Base-by-base conservation (phyloP, 30 jellyfish, hydroid and myxozoan genomes). In the Cassiopea xamachana region DNA sequence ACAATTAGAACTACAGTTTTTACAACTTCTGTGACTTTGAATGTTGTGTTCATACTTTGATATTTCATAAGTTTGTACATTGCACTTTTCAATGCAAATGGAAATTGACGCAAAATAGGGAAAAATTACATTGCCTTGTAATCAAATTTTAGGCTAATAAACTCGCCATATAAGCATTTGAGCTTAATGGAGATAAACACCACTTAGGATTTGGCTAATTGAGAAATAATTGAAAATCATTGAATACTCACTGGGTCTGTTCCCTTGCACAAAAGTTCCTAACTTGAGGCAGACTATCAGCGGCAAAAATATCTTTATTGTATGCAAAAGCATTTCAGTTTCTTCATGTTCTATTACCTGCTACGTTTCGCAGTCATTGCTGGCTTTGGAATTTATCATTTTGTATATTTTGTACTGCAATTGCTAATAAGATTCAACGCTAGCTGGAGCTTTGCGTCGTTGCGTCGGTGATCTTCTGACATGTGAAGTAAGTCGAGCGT, bases 401-500 rank as follows among this genome's bases (percentile, higher is more conserved):
- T 81, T n/a, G 80, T 69, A 7, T 4, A 1, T 19, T 71, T 71
- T 62, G 2, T 8, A 71, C 6, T 71, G 80, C 80, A 71, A 16
- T 7, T 71, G 74, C 10, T 13, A 62, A 62, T 62, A 62, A 4
- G 43, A 14, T 62, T 62, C 14, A 71, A 71, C 80, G 80, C 80
- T 71, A 2, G 49, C 58, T 39, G 80, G 2, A 17, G 74, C 55
- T 77, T 39, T 61, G 93, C 89, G 94, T 87, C 85, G 48, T 48
- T 70, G 93, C 89, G 94, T 87, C 89, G 61, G 27, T 87, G 94
- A 87, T 80, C 94, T 87, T 87, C 86, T 80, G 94, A 87, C 94
- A 87, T 87, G 43, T 79, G 64, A 74, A 87, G 50, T 84, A 76
- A 80, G 75, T 60, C 83, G 93, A 86, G 82, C 94, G 94, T 76